These are phyloP conservation scores for Centroberyx gerrardi DNA, from an alignment of 2,797 vertebrate genomes.

Conservation along the genomic window DNA sequence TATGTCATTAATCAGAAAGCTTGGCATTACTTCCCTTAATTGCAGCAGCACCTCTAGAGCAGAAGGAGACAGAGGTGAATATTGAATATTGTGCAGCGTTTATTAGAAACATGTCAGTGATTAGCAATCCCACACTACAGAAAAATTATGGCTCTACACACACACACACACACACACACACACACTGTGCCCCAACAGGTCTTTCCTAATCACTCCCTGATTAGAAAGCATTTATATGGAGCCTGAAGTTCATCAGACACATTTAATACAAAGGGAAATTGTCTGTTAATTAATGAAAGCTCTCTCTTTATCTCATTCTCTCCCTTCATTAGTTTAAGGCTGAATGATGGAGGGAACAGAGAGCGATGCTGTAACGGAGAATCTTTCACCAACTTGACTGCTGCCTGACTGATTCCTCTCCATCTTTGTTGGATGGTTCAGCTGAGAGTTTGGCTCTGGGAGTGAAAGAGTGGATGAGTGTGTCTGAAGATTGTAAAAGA, in stretches of 20 bases:
- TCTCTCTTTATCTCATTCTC: constrained; percentile 19
- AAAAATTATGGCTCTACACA: background rate
- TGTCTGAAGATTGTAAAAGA: constrained; percentile 22
- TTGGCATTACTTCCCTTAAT: too few species aligned
- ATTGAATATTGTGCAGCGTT: background rate
- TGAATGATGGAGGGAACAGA: constrained; percentile 29
- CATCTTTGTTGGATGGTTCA: constrained; percentile 37
- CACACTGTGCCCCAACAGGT: background rate
- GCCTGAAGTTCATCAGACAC: constrained; percentile 9
- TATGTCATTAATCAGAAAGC: background rate
- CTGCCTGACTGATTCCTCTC: constrained; percentile 46
- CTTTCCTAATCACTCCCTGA: constrained; percentile 15
- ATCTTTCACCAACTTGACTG: constrained; percentile 41
- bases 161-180: constrained; percentile 9
- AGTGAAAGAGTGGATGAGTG: constrained; percentile 31
- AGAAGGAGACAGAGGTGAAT: background rate
- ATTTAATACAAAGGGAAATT: constrained; percentile 34
- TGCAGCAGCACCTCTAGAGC: too few species aligned
- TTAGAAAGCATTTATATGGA: constrained; percentile 17
- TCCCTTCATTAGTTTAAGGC: constrained; percentile 32
- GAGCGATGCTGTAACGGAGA: constrained; percentile 15
- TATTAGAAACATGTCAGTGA: background rate
- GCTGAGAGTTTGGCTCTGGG: constrained; percentile 29
- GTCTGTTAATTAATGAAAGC: constrained; percentile 10
- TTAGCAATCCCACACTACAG: background rate